Evolutionary conservation across 2,797 vertebrate species (phyloP).

Genomic region (Erpetoichthys calabaricus): DNA sequence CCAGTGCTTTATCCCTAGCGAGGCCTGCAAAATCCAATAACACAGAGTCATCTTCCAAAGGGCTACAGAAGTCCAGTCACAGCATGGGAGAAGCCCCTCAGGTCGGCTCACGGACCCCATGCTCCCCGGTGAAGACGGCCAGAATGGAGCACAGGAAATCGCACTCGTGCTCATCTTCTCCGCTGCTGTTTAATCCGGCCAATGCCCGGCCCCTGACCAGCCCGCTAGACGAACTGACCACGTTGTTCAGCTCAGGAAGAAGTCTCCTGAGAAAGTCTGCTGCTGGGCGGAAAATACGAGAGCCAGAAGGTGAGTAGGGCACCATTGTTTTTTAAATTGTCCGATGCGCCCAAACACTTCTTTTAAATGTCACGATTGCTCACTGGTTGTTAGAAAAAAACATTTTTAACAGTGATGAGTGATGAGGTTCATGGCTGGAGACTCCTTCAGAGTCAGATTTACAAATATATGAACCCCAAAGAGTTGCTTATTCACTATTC

Average conservation of each 20-base stretch:
- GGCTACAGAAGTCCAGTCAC: conserved; percentile 40
- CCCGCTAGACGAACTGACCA: conserved; percentile 86
- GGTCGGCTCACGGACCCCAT: conserved; percentile 55
- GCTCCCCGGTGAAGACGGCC: conserved; percentile 64
- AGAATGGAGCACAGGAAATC: conserved; percentile 62
- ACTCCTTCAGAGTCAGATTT: no score
- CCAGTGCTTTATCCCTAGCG: conserved; percentile 43
- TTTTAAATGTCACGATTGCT: no score
- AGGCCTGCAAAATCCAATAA: conserved; percentile 39
- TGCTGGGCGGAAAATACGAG: conserved; percentile 75
- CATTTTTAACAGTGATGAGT: no score
- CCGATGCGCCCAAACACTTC: no score
- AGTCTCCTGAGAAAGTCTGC: conserved; percentile 77
- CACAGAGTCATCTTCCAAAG: conserved; percentile 51
- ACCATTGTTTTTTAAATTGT: no score
- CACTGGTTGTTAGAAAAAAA: no score
- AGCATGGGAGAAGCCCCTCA: conserved; percentile 34
- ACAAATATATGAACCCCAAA: no score
- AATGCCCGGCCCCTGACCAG: conserved; percentile 71
- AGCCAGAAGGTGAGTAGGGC: conserved; percentile 52
- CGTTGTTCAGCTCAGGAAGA: conserved; percentile 81
- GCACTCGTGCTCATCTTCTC: conserved; percentile 62
- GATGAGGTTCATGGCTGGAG: no score
- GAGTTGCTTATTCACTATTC: no score
- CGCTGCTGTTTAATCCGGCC: conserved; percentile 68